phyloP scores from a whole-genome alignment of 2,797 vertebrate species.

The Phataginus tetradactyla region DNA sequence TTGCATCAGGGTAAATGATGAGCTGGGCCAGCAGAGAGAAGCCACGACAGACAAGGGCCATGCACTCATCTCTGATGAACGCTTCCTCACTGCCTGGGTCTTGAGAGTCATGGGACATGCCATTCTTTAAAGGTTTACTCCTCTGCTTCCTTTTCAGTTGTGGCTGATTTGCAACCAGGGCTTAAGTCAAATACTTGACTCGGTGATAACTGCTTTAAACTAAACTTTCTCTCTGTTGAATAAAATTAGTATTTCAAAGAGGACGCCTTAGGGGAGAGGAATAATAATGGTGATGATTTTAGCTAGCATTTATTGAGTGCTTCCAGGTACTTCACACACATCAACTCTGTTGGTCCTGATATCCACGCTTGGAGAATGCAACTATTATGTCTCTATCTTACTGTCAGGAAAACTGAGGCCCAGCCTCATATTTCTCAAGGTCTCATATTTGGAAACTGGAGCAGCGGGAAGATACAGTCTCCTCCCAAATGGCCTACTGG shows the following conservation, averaged over 20 bases:
- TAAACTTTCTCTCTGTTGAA: background rate
- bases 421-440: no score
- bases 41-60: background rate
- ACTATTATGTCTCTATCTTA: background rate
- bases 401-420: background rate
- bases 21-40: background rate
- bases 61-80: background rate
- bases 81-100: background rate
- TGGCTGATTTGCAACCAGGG: background rate
- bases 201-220: background rate
- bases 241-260: background rate
- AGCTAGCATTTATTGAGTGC: background rate
- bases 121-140: background rate
- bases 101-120: background rate
- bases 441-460: background rate
- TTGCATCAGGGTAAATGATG: background rate
- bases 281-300: background rate
- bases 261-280: background rate
- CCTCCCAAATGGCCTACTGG: background rate
- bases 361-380: background rate
- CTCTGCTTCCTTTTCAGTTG: background rate
- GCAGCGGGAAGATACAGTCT: background rate
- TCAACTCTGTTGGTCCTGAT: background rate
- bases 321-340: background rate
- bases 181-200: background rate